A percentile compares a stretch with the other conserved stretches of the same genome.
Conservation (phyloP, 1,140 invertebrate species). For the Hermetia illucens region DNA sequence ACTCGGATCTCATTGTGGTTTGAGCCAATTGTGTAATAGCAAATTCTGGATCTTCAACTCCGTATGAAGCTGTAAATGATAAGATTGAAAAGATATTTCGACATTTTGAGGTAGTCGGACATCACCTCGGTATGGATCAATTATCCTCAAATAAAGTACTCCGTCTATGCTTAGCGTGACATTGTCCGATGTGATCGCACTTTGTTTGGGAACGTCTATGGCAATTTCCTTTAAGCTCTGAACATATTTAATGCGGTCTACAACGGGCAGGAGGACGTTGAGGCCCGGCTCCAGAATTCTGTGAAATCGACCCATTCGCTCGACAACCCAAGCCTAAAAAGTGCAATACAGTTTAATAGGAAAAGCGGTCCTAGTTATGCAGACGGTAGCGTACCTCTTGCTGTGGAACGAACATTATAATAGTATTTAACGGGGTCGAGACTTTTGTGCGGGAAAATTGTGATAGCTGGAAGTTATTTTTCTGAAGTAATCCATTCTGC, state of each 20-base stretch:
- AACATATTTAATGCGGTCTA: constrained; percentile 94
- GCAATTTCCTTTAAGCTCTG: constrained; percentile 99
- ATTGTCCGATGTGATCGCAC: constrained; percentile 95
- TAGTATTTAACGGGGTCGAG: constrained; percentile 74
- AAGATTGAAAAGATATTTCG: not conserved
- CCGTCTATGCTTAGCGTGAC: constrained; percentile 95
- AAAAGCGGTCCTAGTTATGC: constrained; percentile 1
- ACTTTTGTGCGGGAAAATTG: constrained; percentile 35
- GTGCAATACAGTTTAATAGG: not conserved
- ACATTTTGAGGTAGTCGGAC: not conserved
- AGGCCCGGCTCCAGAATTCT: constrained; percentile 87
- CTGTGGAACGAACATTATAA: constrained; percentile 96
- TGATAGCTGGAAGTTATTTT: not conserved
- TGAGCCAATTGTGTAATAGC: constrained; percentile 97
- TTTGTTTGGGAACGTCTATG: constrained; percentile 97
- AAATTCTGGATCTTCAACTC: constrained; percentile 98
- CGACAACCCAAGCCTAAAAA: constrained; percentile 88
- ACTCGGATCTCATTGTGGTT: constrained; percentile 97
- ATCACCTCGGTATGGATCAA: constrained; percentile 69
- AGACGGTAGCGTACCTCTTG: constrained; percentile 61
- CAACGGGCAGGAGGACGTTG: constrained; percentile 82
- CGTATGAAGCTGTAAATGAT: constrained; percentile 67
- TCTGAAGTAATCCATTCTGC: not conserved
- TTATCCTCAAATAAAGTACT: constrained; percentile 86
- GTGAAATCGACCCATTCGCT: constrained; percentile 96